phyloP scores from a whole-genome alignment of 2,113 vertebrate species.

The Eubucco bourcierii region DNA sequence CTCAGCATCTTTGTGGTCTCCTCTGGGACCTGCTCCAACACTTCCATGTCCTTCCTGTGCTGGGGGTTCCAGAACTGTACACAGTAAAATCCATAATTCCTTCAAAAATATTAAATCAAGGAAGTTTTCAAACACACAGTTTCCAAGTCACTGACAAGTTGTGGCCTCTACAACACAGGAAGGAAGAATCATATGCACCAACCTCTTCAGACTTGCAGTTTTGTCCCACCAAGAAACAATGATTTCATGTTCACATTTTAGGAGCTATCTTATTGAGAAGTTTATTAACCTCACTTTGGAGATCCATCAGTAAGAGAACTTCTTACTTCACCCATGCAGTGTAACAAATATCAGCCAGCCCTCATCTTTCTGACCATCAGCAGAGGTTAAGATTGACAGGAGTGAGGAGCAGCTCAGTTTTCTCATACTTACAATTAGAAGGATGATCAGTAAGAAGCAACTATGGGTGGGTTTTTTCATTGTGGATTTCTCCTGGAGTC shows the following conservation, averaged over 20 bases:
- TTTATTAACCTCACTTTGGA: neutral
- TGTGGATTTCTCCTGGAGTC: conserved; percentile 36
- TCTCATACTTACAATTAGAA: conserved; percentile 68
- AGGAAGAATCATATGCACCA: neutral
- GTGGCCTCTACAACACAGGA: neutral
- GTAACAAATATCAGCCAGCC: neutral
- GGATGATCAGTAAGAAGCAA: conserved; percentile 64
- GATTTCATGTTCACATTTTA: neutral
- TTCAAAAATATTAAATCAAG: neutral
- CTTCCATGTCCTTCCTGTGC: too few relatives aligned
- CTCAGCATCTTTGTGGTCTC: too few relatives aligned
- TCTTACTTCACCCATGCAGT: neutral
- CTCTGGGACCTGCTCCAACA: too few relatives aligned
- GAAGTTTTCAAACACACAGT: neutral
- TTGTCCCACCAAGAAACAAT: neutral
- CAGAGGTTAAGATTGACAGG: neutral
- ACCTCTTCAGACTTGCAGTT: neutral
- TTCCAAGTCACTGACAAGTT: neutral
- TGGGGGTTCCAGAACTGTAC: neutral
- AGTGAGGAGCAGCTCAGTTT: neutral
- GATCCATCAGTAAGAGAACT: neutral
- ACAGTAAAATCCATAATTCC: neutral
- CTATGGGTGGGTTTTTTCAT: conserved; percentile 54
- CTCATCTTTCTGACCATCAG: neutral
- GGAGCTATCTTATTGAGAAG: neutral